These are phyloP conservation scores for Staurois parvus DNA, from an alignment of 2,797 vertebrate species.

Conservation along the genomic window DNA sequence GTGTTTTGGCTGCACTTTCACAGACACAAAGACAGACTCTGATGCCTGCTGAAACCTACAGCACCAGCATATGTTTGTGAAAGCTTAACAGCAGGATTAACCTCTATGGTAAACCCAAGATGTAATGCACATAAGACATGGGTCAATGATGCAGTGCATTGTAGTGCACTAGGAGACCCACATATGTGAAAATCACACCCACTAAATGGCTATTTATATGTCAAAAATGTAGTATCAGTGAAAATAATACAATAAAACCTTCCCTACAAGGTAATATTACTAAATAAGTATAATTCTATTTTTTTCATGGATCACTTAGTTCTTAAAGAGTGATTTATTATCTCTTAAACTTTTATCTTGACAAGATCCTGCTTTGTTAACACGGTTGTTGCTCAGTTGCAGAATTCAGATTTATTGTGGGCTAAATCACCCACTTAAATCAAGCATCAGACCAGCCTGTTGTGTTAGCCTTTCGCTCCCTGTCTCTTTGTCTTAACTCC, in stretches of 20 bases:
- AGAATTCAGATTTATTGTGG: slow-evolving; percentile 50
- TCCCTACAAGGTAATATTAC: not conserved
- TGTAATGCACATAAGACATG: not conserved
- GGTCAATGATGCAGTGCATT: not conserved
- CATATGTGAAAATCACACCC: not conserved
- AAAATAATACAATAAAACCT: not conserved
- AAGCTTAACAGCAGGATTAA: not conserved
- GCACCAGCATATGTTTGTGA: not conserved
- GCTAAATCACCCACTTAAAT: slow-evolving; percentile 51
- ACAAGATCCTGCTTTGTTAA: slow-evolving; percentile 54
- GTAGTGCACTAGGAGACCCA: not conserved
- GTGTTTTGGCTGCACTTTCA: not conserved
- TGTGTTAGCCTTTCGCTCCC: slow-evolving; percentile 37
- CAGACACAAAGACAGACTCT: not conserved
- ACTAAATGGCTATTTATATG: not conserved
- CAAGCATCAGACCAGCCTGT: slow-evolving; percentile 46
- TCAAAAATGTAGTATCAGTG: not conserved
- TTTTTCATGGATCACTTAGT: not conserved
- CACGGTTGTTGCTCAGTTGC: slow-evolving; percentile 64
- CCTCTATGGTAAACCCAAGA: not conserved
- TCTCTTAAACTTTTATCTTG: not conserved
- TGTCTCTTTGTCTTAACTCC: slow-evolving; percentile 15
- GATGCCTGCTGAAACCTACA: not conserved
- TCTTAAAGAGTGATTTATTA: not conserved
- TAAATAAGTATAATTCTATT: not conserved